Conservation (phyloP, 2,797 vertebrate species). For the Falco novaeseelandiae region DNA sequence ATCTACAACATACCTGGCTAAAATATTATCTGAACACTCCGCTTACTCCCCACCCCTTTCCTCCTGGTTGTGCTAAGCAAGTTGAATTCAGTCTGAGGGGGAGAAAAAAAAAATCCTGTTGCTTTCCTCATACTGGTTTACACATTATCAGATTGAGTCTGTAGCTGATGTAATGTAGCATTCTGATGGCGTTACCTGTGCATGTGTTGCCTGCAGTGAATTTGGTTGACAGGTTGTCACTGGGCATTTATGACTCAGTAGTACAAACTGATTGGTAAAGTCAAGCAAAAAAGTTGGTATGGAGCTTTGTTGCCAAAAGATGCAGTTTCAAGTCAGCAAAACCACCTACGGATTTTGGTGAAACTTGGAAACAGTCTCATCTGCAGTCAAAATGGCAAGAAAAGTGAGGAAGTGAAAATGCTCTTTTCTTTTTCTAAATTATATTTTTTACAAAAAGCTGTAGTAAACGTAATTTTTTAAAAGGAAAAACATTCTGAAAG, state of each 20-base stretch:
- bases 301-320: neutral
- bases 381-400: neutral
- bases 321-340: neutral
- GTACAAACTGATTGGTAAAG: neutral
- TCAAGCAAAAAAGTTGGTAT: neutral
- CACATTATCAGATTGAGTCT: neutral
- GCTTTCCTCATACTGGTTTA: neutral
- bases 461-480: neutral
- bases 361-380: neutral
- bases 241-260: neutral
- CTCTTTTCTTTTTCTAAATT: neutral
- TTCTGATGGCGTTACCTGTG: accelerated
- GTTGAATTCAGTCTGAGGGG: neutral
- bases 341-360: neutral
- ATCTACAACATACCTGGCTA: neutral
- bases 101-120: neutral
- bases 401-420: neutral
- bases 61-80: neutral
- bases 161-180: neutral
- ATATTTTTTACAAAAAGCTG: neutral
- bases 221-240: neutral
- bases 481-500: neutral
- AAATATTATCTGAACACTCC: neutral
- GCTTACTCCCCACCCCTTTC: neutral
- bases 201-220: neutral